phyloP scores from a whole-genome alignment of 2,888 invertebrate genomes.

The Shargacucullia verbasci region DNA sequence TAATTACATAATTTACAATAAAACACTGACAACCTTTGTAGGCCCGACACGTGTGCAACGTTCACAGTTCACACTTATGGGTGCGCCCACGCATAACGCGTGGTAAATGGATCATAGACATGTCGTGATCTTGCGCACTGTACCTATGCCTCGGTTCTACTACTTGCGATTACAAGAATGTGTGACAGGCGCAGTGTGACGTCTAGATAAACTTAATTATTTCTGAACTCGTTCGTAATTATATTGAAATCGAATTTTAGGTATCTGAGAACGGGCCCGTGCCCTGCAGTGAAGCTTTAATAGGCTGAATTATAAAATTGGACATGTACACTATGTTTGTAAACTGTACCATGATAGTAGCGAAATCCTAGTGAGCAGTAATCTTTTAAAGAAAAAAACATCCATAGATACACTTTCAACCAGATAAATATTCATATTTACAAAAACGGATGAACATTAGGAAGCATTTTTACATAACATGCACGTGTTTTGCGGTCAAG shows the following conservation, averaged over 20 bases:
- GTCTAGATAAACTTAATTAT: slow-evolving; percentile 40
- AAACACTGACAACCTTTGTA: slow-evolving; percentile 41
- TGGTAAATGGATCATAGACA: slow-evolving; percentile 47
- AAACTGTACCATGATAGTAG: too few relatives aligned
- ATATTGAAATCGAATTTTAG: too few relatives aligned
- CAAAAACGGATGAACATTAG: slow-evolving; percentile 1
- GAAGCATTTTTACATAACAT: slow-evolving; percentile 22
- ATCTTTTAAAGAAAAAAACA: too few relatives aligned
- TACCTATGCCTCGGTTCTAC: slow-evolving; percentile 8
- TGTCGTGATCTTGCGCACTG: slow-evolving; percentile 26
- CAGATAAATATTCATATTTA: not conserved
- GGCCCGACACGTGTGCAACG: slow-evolving; percentile 38
- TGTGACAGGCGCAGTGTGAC: slow-evolving; percentile 12
- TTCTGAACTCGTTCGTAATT: too few relatives aligned
- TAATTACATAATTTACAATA: slow-evolving; percentile 36
- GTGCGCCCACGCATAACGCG: slow-evolving; percentile 50
- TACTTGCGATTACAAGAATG: too few relatives aligned
- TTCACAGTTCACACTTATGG: slow-evolving; percentile 41
- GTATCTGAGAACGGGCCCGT: too few relatives aligned
- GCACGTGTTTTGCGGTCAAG: slow-evolving; percentile 1
- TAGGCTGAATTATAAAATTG: too few relatives aligned
- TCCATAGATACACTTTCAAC: too few relatives aligned
- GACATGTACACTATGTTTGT: too few relatives aligned
- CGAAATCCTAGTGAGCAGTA: too few relatives aligned
- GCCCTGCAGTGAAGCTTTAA: too few relatives aligned